Conservation (phyloP, 2,113 vertebrate species). For the Pandion haliaetus region DNA sequence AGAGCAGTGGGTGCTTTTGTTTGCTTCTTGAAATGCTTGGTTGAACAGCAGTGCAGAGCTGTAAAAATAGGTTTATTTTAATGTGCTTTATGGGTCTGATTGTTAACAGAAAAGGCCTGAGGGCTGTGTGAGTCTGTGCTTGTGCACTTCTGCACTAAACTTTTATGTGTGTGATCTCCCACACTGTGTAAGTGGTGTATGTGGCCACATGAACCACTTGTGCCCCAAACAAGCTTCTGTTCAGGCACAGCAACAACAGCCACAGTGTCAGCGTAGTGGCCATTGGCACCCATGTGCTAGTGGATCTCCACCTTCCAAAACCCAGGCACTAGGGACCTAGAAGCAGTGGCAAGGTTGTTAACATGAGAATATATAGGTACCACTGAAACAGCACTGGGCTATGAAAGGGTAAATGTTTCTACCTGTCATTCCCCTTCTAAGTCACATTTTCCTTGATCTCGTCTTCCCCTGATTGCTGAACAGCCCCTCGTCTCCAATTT, state of each 20-base stretch:
- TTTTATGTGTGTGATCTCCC: conserved; percentile 26
- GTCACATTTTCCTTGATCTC: neutral
- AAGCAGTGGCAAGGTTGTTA: accelerated
- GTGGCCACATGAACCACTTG: conserved; percentile 4
- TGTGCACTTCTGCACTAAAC: conserved; percentile 29
- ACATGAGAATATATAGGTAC: neutral
- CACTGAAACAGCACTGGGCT: neutral
- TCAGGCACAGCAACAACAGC: neutral
- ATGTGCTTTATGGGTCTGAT: conserved; percentile 59
- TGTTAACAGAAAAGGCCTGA: conserved; percentile 50
- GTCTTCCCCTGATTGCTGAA: neutral
- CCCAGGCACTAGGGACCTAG: neutral
- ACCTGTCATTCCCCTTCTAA: neutral
- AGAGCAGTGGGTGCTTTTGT: conserved; percentile 55
- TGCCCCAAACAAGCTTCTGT: neutral
- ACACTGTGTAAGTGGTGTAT: neutral
- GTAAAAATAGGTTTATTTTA: conserved; percentile 64
- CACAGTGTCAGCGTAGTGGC: neutral
- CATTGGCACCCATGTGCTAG: accelerated
- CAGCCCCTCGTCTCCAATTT: neutral
- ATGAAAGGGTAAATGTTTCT: neutral
- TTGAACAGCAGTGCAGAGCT: conserved; percentile 46
- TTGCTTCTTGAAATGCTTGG: conserved; percentile 53
- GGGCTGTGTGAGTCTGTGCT: conserved; percentile 27
- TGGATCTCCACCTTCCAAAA: neutral